Evolutionary conservation across 2,113 vertebrate genomes (phyloP), one percentile per base, ranked within the genome.

Genomic region (Ranitomeya imitator): DNA sequence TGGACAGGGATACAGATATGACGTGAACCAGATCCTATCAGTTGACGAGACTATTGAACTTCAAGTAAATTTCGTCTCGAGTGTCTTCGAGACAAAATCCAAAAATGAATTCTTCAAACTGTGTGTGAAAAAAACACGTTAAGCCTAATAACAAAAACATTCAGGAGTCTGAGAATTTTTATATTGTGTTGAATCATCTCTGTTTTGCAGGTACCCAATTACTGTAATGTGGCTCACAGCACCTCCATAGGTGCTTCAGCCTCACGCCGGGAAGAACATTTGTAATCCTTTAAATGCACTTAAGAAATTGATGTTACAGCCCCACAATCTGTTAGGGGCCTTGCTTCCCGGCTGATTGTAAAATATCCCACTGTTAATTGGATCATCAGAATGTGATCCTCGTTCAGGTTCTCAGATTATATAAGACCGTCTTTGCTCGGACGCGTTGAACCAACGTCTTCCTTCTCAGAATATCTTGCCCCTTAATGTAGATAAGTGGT

Each of bases 271-370:
- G 94, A 95, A 94, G 93, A 95, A 95, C 96, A 96, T 96, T 96
- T 96, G 95, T 99, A 99, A 99, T 99, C 97, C 97, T 97, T 97
- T 99, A 99, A 98, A 99, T 98, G 98, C 98, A 99, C 98, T 99
- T 99, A 98, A 95, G 96, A 98, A 97, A 99, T 99, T 99, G 98
- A 97, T 96, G 96, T 96, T 97, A 95, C 95, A 96, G 96, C 95
- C 96, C 93, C 95, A 93, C 95, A 95, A 95, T 97, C 96, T 95
- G 97, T 97, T 96, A 96, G 96, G 96, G 94, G 96, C 96, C 96
- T 96, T 94, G 94, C 94, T 95, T 93, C 95, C 94, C 92, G 93
- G 95, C 93, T 96, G 96, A 97, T 96, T 96, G 97, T 96, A 94
- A 92, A 95, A 95, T 94, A 93, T 94, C 92, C 94, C 93, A 91